Percentiles rank a stretch among this genome's conserved stretches.
Evolutionary conservation across 2,888 invertebrate genomes (phyloP).

Genomic region (Parelbella ahira): DNA sequence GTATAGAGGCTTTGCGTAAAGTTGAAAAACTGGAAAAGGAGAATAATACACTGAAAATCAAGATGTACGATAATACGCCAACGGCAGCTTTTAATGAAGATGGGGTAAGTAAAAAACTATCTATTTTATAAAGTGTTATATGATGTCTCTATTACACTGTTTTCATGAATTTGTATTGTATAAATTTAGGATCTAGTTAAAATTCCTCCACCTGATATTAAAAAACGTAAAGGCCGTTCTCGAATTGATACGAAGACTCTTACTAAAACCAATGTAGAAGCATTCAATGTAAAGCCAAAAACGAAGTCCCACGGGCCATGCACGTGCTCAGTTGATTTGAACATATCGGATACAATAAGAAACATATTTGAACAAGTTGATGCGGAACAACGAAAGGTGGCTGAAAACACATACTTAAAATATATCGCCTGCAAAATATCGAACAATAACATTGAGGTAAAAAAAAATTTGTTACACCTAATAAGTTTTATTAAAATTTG

Average conservation of each 20-base stretch:
- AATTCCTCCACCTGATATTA: constrained; percentile 41
- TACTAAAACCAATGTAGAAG: constrained; percentile 62
- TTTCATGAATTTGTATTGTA: constrained; percentile 6
- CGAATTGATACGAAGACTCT: constrained; percentile 45
- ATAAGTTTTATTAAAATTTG: too few species aligned
- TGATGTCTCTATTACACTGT: neutral
- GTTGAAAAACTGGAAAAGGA: constrained; percentile 65
- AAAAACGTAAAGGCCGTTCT: constrained; percentile 39
- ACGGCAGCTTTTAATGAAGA: constrained; percentile 33
- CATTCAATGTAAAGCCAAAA: constrained; percentile 60
- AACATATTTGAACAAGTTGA: constrained; percentile 72
- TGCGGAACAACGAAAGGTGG: constrained; percentile 58
- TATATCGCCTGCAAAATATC: constrained; percentile 66
- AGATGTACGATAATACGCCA: constrained; percentile 36
- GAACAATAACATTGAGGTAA: constrained; percentile 55
- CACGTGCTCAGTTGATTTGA: constrained; percentile 62
- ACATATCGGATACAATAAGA: constrained; percentile 65
- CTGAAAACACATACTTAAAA: constrained; percentile 61
- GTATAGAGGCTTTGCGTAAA: constrained; percentile 67
- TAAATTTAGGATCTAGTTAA: constrained; percentile 49
- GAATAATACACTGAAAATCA: constrained; percentile 49
- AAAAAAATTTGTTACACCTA: too few species aligned
- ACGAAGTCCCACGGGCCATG: constrained; percentile 53
- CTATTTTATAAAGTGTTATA: too few species aligned
- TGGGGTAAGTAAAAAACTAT: too few species aligned